Conservation (phyloP, 2,797 vertebrate genomes). For the Myripristis jacobus region DNA sequence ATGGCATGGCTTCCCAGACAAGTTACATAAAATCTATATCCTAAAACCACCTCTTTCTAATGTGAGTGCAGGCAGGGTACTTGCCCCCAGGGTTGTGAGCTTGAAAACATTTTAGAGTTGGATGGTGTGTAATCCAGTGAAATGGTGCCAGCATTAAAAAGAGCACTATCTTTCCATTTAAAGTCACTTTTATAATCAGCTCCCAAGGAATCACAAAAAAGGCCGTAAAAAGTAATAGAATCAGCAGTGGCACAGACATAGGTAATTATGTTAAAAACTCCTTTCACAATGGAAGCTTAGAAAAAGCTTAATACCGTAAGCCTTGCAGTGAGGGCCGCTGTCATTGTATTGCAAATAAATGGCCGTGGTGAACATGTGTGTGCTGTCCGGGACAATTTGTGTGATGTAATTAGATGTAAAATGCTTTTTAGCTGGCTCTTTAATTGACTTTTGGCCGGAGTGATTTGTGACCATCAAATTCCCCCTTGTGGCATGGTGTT, state of each 20-base stretch:
- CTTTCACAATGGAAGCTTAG: constrained; percentile 51
- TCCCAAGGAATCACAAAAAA: constrained; percentile 63
- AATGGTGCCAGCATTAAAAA: constrained; percentile 67
- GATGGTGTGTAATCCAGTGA: constrained; percentile 65
- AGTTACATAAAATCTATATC: constrained; percentile 55
- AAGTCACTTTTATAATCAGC: constrained; percentile 74
- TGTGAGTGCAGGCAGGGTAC: constrained; percentile 45
- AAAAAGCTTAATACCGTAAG: constrained; percentile 51
- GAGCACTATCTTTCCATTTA: constrained; percentile 65
- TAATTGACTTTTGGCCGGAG: constrained; percentile 78
- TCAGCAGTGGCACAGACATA: constrained; percentile 65
- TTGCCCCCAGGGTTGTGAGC: constrained; percentile 34
- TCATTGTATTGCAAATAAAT: constrained; percentile 70
- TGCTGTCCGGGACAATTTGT: constrained; percentile 75
- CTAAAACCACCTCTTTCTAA: constrained; percentile 53
- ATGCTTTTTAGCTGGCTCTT: constrained; percentile 78
- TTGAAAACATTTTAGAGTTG: constrained; percentile 45
- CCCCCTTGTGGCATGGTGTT: constrained; percentile 53
- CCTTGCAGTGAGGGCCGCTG: constrained; percentile 45
- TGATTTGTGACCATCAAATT: constrained; percentile 76
- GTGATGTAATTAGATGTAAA: constrained; percentile 81
- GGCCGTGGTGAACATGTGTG: constrained; percentile 62
- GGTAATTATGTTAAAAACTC: constrained; percentile 76
- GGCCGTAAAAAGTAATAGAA: constrained; percentile 69
- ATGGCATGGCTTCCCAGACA: constrained; percentile 34